Percentiles rank a stretch among this genome's conserved stretches.
Conservation (phyloP, 2,113 vertebrate species). For the Bucco capensis region DNA sequence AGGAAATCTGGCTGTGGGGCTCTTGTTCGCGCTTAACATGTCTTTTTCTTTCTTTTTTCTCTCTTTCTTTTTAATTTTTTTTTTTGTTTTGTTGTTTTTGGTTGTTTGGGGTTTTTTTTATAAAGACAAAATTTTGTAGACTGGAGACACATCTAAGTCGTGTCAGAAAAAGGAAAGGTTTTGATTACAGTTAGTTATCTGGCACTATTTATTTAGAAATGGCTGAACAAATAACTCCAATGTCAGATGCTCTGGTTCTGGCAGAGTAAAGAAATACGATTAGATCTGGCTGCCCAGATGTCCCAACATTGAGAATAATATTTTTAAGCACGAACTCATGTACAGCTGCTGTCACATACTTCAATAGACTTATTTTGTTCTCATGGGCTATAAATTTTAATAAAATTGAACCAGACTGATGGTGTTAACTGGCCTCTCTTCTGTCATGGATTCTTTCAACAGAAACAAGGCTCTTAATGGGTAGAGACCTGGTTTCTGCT, state of each 20-base stretch:
- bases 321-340: conserved; percentile 63
- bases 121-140: background rate
- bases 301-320: conserved; percentile 35
- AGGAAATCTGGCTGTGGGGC: background rate
- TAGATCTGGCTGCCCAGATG: conserved; percentile 62
- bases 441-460: conserved; percentile 11
- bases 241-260: conserved; percentile 46
- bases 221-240: conserved; percentile 33
- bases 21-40: background rate
- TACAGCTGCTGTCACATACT: conserved; percentile 51
- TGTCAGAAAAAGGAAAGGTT: conserved; percentile 49
- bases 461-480: background rate
- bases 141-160: background rate
- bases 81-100: background rate
- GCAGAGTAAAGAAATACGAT: conserved; percentile 52
- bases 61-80: fast-evolving
- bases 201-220: conserved; percentile 43
- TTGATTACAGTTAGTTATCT: conserved; percentile 49
- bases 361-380: conserved; percentile 42
- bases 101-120: too few relatives aligned
- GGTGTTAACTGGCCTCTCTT: background rate
- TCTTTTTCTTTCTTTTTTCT: background rate
- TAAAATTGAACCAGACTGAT: conserved; percentile 54
- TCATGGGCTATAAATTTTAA: conserved; percentile 37
- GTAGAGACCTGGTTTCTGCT: background rate